A percentile compares a stretch with the other conserved stretches of the same genome.
Evolutionary conservation across 2,797 vertebrate genomes (phyloP).

Genomic region (Bufotes viridis): DNA sequence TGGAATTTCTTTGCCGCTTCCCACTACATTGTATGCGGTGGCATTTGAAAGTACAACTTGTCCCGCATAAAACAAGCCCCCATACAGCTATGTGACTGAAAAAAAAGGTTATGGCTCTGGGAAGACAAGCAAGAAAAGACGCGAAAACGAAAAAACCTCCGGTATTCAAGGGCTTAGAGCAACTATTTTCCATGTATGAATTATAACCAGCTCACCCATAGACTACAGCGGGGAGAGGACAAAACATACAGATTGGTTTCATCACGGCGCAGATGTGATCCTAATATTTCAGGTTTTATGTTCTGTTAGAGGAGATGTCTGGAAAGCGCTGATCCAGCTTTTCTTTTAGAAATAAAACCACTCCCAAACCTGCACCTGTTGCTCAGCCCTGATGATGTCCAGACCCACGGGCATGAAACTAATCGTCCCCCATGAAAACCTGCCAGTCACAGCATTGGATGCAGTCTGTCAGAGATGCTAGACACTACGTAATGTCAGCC

Average conservation of each 20-base stretch:
- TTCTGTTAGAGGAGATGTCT: constrained; percentile 22
- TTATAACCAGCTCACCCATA: background rate
- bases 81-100: too few species aligned
- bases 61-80: too few species aligned
- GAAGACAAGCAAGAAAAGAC: too few species aligned
- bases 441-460: background rate
- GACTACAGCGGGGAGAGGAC: background rate
- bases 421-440: background rate
- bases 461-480: background rate
- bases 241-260: background rate
- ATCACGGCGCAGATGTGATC: background rate
- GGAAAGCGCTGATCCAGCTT: background rate
- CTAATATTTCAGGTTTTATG: constrained; percentile 20
- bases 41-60: too few species aligned
- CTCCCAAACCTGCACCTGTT: constrained; percentile 27
- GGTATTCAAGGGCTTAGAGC: too few species aligned
- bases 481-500: constrained; percentile 20
- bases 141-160: too few species aligned
- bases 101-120: too few species aligned
- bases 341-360: constrained; percentile 29
- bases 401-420: background rate
- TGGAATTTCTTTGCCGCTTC: too few species aligned
- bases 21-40: too few species aligned
- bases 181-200: background rate
- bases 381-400: background rate